Conservation (phyloP, 2,113 vertebrate genomes). For the Saguinus imperator region DNA sequence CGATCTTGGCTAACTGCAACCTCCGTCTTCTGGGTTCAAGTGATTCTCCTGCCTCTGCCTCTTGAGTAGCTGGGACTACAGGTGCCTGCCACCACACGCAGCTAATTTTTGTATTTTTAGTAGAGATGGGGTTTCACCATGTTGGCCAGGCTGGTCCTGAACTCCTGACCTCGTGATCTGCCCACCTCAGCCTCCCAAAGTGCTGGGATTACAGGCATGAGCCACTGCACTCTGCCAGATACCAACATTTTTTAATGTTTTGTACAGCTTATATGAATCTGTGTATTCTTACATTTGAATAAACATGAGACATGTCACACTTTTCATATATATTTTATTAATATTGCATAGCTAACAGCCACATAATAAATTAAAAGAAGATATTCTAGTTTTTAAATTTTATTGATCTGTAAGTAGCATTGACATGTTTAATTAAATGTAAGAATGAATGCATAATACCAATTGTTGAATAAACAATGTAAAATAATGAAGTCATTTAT, state of each 20-base stretch:
- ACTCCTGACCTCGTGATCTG: no score
- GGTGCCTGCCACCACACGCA: no score
- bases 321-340: conserved; percentile 11
- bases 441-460: conserved; percentile 28
- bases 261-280: not conserved
- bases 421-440: conserved; percentile 37
- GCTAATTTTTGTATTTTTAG: no score
- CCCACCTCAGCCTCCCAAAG: no score
- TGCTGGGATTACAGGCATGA: no score
- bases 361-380: conserved; percentile 24
- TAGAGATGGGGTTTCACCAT: no score
- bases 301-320: not conserved
- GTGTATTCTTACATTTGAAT: not conserved
- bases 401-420: not conserved
- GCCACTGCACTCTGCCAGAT: no score
- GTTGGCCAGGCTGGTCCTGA: no score
- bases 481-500: not conserved
- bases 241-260: not conserved
- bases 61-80: no score
- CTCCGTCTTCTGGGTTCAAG: no score
- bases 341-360: not conserved
- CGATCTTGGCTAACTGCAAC: no score
- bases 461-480: not conserved
- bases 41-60: no score
- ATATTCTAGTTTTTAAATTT: not conserved